Base-by-base conservation (phyloP, 2,797 vertebrate genomes). In the Capromys pilorides region DNA sequence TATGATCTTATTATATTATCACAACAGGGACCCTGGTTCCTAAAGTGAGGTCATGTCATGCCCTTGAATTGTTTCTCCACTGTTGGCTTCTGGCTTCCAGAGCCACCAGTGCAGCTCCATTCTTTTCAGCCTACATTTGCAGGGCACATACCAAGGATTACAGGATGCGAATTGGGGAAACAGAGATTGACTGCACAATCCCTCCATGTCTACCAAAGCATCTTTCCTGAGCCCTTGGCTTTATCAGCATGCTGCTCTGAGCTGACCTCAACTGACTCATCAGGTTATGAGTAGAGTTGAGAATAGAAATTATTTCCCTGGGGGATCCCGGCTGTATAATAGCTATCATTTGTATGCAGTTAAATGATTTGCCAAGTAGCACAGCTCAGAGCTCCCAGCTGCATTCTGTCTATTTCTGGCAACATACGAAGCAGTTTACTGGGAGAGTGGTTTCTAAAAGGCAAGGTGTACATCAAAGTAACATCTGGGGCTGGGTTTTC, bases 331-430 rank as follows among this genome's bases (percentile, higher is more conserved):
- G 88, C 87, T 84, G 57, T 83, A 69, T 97, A 97, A 96, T 90
- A 94, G 90, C 89, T 97, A 28, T 95, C 95, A 94, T 97, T 97
- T 88, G 85, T 96, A 95, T 97, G 89, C 95, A 93, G 85, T 90
- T 88, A 92, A 97, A 89, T 94, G 93, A 95, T 94, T 91, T 94
- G 62, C 94, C 89, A 91, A 88, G 26, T 69, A 73, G 92, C 36
- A 22, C 3, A n/a, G 90, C 93, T 94, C 95, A 77, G 91, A 82
- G 85, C 78, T 95, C 91, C 95, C 93, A 95, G 91, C 87, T 95
- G 93, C 73, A 90, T 96, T 75, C 88, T 93, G 61, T 92, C 80
- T 97, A 95, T 97, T 96, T 97, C 73, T 95, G 91, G 93, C 69
- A 96, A 67, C 31, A 1, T 71, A 28, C 41, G 64, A 78, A 95